Base-by-base conservation (phyloP, 92 coral and sea anemone genomes). In the Phymanthus crucifer region DNA sequence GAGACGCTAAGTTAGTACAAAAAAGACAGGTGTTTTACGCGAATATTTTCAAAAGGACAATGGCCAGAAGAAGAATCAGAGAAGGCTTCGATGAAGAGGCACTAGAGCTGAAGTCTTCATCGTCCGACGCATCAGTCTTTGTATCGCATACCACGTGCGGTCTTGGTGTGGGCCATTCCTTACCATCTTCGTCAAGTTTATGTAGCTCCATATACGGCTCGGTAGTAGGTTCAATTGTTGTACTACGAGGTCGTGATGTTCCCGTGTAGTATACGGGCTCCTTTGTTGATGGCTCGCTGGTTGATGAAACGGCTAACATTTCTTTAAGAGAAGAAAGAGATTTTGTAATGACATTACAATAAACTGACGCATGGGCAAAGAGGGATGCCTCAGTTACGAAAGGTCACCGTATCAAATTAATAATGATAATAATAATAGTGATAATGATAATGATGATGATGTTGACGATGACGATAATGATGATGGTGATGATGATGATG, bases 141-240 rank as follows among this genome's bases (percentile, higher is more conserved):
- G 21, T 24, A 70, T 78, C 66, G 33, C 82, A 78, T 47, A 40
- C 45, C 8, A 34, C 3, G 4, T 38, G 24, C 17, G 54, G 82
- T 40, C 82, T 40, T 78, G 82, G 82, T n/a, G 70, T 66, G 4
- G 82, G 82, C 73, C 73, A 68, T 66, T 66, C 34, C 29, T 47
- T 65, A 26, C 82, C 74, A 23, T 78, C 74, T 66, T 78, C 82
- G 40, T 78, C 82, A 1, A 66, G 43, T 47, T 21, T 40, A 43
- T 78, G 73, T 18, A 36, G 43, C 2, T 78, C 74, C 31, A 34
- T 76, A 69, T 23, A 32, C 46, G 48, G 48, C 14, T 54, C 80
- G 11, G 64, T 32, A 23, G 45, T 33, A 26, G 79, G 66, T 40
- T 57, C 16, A 10, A n/a, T n/a, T 10, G 66, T 46, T 7, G 66